Evolutionary conservation across 2,888 invertebrate species (phyloP), one percentile per base, ranked within the genome.

Genomic region (Plebejus melissa): DNA sequence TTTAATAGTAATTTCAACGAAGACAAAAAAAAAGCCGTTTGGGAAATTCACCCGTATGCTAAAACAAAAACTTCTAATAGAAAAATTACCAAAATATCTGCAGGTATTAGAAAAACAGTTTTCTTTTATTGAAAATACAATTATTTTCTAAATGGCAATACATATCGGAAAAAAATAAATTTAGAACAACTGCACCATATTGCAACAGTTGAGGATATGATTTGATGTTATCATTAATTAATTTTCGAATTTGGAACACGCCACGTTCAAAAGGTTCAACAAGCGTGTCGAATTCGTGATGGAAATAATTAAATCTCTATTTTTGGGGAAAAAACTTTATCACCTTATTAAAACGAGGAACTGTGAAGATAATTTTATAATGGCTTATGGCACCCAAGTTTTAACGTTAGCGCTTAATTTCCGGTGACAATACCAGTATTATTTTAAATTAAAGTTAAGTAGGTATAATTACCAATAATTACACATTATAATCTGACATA

Each of bases 181-280:
- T 71, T 41, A 13, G 46, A 71, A 71, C 28, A 38, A 77, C 78
- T 22, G 22, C 22, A 79, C 86, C 88, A 88, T 88, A 87, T 85
- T 87, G 87, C 77, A 85, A 83, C 89, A 89, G 88, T 87, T 89
- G 88, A 76, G 74, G 77, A 79, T 80, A 79, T 83, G 87, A 89
- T 87, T 75, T 80, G 83, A 89, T 88, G 87, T 80, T 13, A 76
- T 87, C 87, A 88, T 88, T 22, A 22, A 22, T 85, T 83, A 88
- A 88, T 88, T 88, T 85, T 72, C 32, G 36, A 32, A 72, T 72
- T 72, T 72, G 28, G 72, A 72, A 72, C 50, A 72, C 28, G 71
- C 71, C 71, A 46, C 71, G 71, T 71, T 41, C 22, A 22, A 50
- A 71, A 71, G 71, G 71, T 71, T 71, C 22, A 71, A 71, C 46